Evolutionary conservation across 2,797 vertebrate species (phyloP), one percentile per base, ranked within the genome.

Genomic region (Stomatorhinus walkeri): DNA sequence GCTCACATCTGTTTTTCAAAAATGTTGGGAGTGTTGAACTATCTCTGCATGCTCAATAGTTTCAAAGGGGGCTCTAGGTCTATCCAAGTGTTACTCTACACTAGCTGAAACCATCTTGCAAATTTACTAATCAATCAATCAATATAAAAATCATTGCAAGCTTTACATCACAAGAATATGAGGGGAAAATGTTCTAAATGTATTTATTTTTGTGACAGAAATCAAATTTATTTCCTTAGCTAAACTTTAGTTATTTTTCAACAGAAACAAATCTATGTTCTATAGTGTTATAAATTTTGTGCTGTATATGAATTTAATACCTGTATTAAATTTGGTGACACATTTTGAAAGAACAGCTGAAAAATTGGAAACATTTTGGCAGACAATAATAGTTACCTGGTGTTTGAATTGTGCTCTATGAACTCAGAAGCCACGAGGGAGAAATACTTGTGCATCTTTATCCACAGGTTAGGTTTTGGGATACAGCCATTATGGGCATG

Each of bases 401-500:
- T 88, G 89, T 96, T 96, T 89, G 96, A 96, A 68, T 96, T 96
- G 90, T 97, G 95, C 68, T 96, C 96, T 0, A 96, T 95, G 95
- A 99, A 97, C 94, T 98, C 97, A 0, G 94, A 97, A 93, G 97
- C 97, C 93, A 98, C 96, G 0, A 99, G 95, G 32, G 95, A 95
- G 94, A 99, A 97, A 93, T 98, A 99, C 89, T 95, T 97, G 81
- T 94, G 93, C 94, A 99, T 96, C 94, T 97, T 98, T 92, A 98
- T 96, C 98, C 98, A 99, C 79, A 99, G 96, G 92, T 96, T 96
- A 90, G 98, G 96, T 93, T 97, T 97, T 89, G 98, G 97, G 84
- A 99, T 95, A 94, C 97, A 99, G 93, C 98, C 97, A 0, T 99
- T 99, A 93, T 97, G 96, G 87, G 97, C 95, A 0, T 98, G 98